Evolutionary conservation across 2,797 vertebrate genomes (phyloP).

Genomic region (Galaxias olidus): DNA sequence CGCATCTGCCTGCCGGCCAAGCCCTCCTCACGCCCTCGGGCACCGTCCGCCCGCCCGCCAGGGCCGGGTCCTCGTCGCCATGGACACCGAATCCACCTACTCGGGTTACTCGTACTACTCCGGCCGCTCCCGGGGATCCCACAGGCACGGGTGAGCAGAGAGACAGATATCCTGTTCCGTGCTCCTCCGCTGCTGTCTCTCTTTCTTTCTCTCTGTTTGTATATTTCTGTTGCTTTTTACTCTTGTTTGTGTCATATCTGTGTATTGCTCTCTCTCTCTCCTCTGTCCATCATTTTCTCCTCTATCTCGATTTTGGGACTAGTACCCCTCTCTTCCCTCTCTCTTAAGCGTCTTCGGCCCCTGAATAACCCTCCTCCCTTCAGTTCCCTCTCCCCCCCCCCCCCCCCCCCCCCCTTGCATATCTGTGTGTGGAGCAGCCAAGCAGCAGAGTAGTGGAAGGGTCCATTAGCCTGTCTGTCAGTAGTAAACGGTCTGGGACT

Average conservation of each 20-base stretch:
- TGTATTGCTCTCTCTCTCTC: neutral
- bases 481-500: constrained; percentile 47
- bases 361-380: neutral
- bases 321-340: constrained; percentile 13
- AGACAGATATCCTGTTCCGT: too few relatives aligned
- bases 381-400: constrained; percentile 16
- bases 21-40: constrained; percentile 35
- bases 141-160: constrained; percentile 75
- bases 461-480: constrained; percentile 64
- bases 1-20: constrained; percentile 51
- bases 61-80: constrained; percentile 66
- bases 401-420: constrained; percentile 10
- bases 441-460: constrained; percentile 17
- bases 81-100: constrained; percentile 97
- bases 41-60: constrained; percentile 47
- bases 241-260: neutral
- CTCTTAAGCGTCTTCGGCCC: neutral
- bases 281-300: neutral
- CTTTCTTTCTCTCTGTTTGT: neutral
- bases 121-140: constrained; percentile 90
- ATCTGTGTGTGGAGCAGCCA: constrained; percentile 5
- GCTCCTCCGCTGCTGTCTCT: neutral
- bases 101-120: constrained; percentile 96
- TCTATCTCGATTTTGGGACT: neutral
- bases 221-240: too few relatives aligned